Percentiles rank a stretch among this genome's conserved stretches.
Conservation (phyloP, 2,113 vertebrate species). For the Sylvietta virens region DNA sequence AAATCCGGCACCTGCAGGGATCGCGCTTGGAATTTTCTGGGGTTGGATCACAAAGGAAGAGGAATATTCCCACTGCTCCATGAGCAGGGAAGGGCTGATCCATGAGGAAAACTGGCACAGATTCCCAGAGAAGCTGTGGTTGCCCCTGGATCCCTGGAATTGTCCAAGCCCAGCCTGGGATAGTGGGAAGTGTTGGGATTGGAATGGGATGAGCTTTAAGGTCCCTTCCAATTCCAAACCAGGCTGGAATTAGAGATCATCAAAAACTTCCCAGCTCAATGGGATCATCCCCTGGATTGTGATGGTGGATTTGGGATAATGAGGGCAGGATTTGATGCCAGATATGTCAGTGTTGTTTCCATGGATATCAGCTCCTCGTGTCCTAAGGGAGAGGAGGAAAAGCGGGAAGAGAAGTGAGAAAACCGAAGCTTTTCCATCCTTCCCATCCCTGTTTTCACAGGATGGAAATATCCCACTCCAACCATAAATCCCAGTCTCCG, state of each 20-base stretch:
- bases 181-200: neutral
- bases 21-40: neutral
- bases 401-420: neutral
- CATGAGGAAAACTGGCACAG: neutral
- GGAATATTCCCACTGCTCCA: neutral
- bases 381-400: neutral
- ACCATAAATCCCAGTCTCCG: neutral
- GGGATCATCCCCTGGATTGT: neutral
- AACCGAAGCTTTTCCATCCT: neutral
- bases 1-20: neutral
- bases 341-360: rapidly evolving
- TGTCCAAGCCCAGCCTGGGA: neutral
- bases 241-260: neutral
- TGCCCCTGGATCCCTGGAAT: neutral
- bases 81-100: neutral
- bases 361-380: neutral
- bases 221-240: neutral
- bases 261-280: neutral
- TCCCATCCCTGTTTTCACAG: neutral
- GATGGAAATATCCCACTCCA: neutral
- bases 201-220: neutral
- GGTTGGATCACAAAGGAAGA: neutral
- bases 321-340: neutral
- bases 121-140: neutral
- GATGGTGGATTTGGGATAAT: neutral